phyloP scores from a whole-genome alignment of 1,140 invertebrate genomes.

The Varroa destructor region DNA sequence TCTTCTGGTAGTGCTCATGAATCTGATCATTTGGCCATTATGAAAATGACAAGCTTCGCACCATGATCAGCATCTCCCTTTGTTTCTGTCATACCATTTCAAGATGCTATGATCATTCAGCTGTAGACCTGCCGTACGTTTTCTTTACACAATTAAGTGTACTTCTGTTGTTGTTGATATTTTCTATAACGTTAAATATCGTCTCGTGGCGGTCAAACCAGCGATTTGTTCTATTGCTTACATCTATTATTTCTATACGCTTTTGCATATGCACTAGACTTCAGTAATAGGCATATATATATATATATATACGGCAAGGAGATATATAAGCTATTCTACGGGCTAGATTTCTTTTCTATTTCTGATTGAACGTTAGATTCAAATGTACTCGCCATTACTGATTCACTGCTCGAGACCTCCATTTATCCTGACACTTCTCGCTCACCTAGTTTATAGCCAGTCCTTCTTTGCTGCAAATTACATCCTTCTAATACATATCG shows the following conservation, averaged over 20 bases:
- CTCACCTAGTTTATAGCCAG: background rate
- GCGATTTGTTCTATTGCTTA: too few species aligned
- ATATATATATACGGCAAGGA: background rate
- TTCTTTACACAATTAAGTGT: too few species aligned
- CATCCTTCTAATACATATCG: background rate
- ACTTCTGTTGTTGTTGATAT: too few species aligned
- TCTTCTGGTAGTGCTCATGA: background rate
- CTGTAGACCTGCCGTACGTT: too few species aligned
- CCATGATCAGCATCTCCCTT: background rate
- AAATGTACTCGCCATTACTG: background rate
- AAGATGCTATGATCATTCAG: too few species aligned
- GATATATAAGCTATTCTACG: background rate
- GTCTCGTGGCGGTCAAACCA: too few species aligned
- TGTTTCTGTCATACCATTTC: background rate
- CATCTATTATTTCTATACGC: too few species aligned
- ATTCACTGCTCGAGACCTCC: slow-evolving; percentile 19
- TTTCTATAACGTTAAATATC: too few species aligned
- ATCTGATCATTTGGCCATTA: background rate
- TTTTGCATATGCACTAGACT: too few species aligned
- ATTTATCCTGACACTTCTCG: background rate
- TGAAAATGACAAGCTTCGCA: background rate
- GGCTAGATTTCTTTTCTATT: background rate
- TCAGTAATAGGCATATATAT: background rate
- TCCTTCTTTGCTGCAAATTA: background rate
- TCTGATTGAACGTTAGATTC: background rate